Evolutionary conservation across 2,797 vertebrate species (phyloP).

Genomic region (Siniperca obscura): DNA sequence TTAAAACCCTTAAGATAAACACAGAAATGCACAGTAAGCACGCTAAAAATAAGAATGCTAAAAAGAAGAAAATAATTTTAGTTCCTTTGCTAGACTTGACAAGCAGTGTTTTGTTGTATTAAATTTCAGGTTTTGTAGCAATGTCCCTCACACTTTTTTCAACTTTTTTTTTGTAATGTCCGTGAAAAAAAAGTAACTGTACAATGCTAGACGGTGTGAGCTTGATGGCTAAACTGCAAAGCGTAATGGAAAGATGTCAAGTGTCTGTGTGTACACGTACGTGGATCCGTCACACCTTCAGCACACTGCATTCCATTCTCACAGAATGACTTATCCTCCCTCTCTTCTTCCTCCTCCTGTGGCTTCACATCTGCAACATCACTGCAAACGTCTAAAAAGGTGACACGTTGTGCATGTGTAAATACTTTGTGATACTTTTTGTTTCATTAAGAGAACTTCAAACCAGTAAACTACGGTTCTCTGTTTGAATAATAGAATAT

Average conservation of each 20-base stretch:
- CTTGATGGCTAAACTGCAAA: conserved; percentile 6
- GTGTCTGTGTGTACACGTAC: conserved; percentile 29
- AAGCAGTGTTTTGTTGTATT: not conserved
- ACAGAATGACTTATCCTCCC: conserved; percentile 42
- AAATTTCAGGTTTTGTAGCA: not conserved
- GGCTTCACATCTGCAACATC: conserved; percentile 64
- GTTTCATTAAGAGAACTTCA: not conserved
- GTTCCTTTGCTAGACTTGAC: not conserved
- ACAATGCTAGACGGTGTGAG: not conserved
- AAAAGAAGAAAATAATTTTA: not conserved
- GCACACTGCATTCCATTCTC: conserved; percentile 58
- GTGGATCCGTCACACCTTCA: conserved; percentile 55
- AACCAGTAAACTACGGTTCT: too few relatives aligned
- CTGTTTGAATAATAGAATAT: not conserved
- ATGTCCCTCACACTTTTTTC: not conserved
- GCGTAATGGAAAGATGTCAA: conserved; percentile 18
- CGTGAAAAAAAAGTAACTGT: not conserved
- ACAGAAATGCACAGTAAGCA: not conserved
- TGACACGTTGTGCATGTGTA: conserved; percentile 5
- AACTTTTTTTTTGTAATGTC: not conserved
- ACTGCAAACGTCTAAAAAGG: conserved; percentile 58
- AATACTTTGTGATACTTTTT: conserved; percentile 13
- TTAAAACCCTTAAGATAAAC: not conserved
- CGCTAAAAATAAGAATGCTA: not conserved
- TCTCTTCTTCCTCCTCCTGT: conserved; percentile 67